phyloP scores from a whole-genome alignment of 1,140 invertebrate species.

The Polypedilum pembai region DNA sequence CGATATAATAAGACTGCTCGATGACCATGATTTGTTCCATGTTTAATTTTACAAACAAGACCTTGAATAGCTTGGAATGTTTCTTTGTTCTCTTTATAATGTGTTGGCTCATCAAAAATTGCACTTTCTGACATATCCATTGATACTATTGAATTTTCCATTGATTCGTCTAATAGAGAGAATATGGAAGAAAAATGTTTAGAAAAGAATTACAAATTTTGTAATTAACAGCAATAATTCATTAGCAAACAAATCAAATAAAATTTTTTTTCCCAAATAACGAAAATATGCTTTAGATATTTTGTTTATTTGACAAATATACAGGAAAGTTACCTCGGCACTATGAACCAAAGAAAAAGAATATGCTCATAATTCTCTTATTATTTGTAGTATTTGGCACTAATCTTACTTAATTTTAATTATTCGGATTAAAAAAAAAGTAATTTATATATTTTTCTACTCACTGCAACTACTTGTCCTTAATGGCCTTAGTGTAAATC shows the following conservation, averaged over 20 bases:
- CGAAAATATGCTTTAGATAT: no score
- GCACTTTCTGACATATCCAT: not conserved
- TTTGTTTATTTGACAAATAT: no score
- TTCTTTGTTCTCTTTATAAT: conserved; percentile 22
- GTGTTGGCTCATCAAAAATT: not conserved
- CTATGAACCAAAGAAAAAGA: no score
- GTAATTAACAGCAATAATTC: no score
- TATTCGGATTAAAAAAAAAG: not conserved
- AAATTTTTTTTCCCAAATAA: no score
- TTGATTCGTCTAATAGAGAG: not conserved
- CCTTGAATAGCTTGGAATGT: conserved; percentile 36
- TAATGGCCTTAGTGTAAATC: conserved; percentile 39
- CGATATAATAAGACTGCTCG: conserved; percentile 50
- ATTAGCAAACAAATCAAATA: no score
- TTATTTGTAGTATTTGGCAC: no score
- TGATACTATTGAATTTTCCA: conserved; percentile 33
- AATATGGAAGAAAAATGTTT: no score
- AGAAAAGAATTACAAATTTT: no score
- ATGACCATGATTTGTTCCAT: conserved; percentile 47
- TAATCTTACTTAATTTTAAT: no score
- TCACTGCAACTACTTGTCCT: not conserved
- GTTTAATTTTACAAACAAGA: conserved; percentile 42
- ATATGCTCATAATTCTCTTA: no score
- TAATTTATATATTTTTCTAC: not conserved
- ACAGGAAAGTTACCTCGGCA: no score